Evolutionary conservation across 1,140 invertebrate genomes (phyloP).

Genomic region (Brachionus rotundiformis): DNA sequence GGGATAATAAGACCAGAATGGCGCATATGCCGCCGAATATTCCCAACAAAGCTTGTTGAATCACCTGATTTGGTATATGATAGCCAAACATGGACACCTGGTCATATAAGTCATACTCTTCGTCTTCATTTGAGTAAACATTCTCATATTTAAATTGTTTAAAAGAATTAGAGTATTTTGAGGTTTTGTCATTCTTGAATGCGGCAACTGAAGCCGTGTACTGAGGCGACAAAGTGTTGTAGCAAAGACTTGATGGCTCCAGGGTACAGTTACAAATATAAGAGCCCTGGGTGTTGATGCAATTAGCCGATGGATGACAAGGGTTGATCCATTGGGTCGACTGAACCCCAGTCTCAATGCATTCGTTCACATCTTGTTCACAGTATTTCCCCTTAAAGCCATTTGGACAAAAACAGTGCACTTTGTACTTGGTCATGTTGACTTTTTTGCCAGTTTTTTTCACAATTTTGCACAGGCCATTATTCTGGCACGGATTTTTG

Average conservation of each 20-base stretch:
- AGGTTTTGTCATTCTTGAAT: background rate
- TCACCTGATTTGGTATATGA: constrained; percentile 36
- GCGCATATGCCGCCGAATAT: constrained; percentile 45
- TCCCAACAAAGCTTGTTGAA: constrained; percentile 47
- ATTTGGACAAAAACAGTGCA: constrained; percentile 48
- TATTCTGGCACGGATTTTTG: constrained; percentile 40
- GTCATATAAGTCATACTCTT: background rate
- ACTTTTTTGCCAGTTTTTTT: background rate
- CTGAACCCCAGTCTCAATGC: background rate
- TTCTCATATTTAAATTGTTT: background rate
- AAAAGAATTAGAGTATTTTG: background rate
- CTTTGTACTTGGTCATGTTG: background rate
- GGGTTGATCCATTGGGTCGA: constrained; percentile 28
- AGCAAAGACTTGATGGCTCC: constrained; percentile 14
- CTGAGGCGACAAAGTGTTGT: constrained; percentile 35
- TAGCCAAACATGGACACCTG: constrained; percentile 22
- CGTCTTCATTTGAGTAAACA: background rate
- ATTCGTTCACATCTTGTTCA: constrained; percentile 50
- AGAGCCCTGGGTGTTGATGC: constrained; percentile 40
- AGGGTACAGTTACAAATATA: constrained; percentile 43
- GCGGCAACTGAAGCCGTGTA: constrained; percentile 7
- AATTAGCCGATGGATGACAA: background rate
- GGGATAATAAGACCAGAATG: constrained; percentile 35
- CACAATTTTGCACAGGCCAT: constrained; percentile 21
- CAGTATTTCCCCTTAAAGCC: constrained; percentile 45